Percentiles rank a stretch among this genome's conserved stretches.
Evolutionary conservation across 2,888 invertebrate species (phyloP).

Genomic region (Mesochorus sp.): DNA sequence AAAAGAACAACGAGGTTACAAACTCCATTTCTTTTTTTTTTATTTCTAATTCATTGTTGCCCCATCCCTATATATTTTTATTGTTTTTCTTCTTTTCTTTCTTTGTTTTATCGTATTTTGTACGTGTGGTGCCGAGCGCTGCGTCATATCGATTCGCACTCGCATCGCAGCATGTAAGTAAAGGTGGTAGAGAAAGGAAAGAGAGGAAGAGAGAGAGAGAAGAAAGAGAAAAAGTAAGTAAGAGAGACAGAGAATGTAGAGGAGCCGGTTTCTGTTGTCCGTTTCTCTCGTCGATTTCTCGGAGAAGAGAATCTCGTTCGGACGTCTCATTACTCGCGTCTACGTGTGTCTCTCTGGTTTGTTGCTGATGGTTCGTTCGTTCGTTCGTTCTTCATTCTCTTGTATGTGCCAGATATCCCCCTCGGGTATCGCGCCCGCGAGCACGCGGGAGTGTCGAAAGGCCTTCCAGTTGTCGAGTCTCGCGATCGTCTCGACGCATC

Average conservation of each 20-base stretch:
- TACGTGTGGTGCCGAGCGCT: slow-evolving; percentile 29
- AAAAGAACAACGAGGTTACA: too few species aligned
- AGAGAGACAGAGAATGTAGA: neutral
- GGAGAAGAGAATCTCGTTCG: slow-evolving; percentile 63
- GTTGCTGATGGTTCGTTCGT: slow-evolving; percentile 44
- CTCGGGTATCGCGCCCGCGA: slow-evolving; percentile 24
- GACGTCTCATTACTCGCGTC: slow-evolving; percentile 66
- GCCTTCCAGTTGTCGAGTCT: slow-evolving; percentile 63
- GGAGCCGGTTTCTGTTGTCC: slow-evolving; percentile 53
- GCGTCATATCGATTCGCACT: slow-evolving; percentile 55
- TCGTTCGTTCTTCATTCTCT: slow-evolving; percentile 16
- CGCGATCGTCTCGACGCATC: slow-evolving; percentile 57
- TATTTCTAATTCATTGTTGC: neutral
- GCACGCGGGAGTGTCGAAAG: slow-evolving; percentile 60
- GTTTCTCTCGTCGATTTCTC: slow-evolving; percentile 58
- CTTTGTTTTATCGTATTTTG: slow-evolving; percentile 28
- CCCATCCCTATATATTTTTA: neutral
- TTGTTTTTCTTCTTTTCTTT: neutral
- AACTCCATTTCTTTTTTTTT: neutral
- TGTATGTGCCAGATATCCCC: slow-evolving; percentile 12
- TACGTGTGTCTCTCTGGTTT: slow-evolving; percentile 63
- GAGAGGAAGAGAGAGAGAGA: neutral
- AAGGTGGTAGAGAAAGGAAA: neutral
- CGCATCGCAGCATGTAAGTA: slow-evolving; percentile 23
- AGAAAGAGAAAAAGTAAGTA: too few species aligned